Evolutionary conservation across 2,797 vertebrate genomes (phyloP).

Genomic region (Sebastes ruberrimus): DNA sequence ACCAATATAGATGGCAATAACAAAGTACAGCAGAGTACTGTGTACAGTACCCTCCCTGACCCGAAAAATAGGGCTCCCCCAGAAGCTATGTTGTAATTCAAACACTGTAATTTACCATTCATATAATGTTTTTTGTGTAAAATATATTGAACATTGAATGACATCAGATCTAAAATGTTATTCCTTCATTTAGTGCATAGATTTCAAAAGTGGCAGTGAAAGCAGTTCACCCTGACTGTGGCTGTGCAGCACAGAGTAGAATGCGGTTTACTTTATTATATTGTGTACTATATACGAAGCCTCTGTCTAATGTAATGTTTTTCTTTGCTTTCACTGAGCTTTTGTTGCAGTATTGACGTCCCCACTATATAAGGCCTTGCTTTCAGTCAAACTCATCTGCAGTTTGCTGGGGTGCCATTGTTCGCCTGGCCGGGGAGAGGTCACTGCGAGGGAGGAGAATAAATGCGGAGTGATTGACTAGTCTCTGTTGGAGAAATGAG

Average conservation of each 20-base stretch:
- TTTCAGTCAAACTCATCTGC: constrained; percentile 76
- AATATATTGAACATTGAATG: too few relatives aligned
- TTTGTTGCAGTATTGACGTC: constrained; percentile 72
- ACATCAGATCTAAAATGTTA: too few relatives aligned
- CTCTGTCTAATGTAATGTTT: constrained; percentile 33
- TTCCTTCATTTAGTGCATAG: too few relatives aligned
- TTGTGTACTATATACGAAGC: not conserved
- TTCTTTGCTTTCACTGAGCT: constrained; percentile 64
- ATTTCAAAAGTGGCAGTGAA: too few relatives aligned
- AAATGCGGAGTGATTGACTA: constrained; percentile 81
- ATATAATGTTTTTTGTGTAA: too few relatives aligned
- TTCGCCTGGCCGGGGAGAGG: constrained; percentile 71
- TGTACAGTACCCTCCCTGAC: too few relatives aligned
- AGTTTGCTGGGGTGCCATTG: constrained; percentile 71
- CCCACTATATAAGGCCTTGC: constrained; percentile 48
- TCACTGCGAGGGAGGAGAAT: constrained; percentile 73
- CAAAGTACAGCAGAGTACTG: too few relatives aligned
- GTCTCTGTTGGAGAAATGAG: constrained; percentile 78
- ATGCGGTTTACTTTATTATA: constrained; percentile 13
- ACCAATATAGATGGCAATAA: too few relatives aligned
- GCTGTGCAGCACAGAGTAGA: not conserved
- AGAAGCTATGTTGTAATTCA: too few relatives aligned
- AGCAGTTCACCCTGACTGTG: not conserved
- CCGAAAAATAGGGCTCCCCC: too few relatives aligned
- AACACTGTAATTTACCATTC: too few relatives aligned